phyloP scores from a whole-genome alignment of 2,797 vertebrate genomes.

The Microhierax caerulescens region DNA sequence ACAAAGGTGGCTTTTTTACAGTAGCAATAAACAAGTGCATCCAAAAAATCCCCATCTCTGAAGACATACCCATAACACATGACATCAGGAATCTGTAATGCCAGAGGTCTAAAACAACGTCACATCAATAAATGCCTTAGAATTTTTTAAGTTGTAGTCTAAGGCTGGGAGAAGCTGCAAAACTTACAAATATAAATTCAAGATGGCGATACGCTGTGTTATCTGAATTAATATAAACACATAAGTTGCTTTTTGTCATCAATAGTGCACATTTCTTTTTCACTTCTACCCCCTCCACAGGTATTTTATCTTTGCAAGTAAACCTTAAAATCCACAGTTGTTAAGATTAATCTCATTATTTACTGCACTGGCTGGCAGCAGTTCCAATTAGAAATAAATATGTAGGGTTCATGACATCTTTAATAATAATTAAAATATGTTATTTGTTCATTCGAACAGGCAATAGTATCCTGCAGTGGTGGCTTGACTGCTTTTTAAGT shows the following conservation, averaged over 20 bases:
- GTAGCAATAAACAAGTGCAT: not conserved
- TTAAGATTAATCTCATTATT: conserved; percentile 11
- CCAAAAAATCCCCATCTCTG: not conserved
- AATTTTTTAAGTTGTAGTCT: not conserved
- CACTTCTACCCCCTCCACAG: not conserved
- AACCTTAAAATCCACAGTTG: conserved; percentile 2
- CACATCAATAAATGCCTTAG: not conserved
- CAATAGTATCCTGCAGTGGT: not conserved
- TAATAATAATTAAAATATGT: not conserved
- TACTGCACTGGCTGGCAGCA: not conserved
- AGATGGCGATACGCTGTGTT: not conserved
- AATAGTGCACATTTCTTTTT: not conserved
- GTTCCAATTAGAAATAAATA: not conserved
- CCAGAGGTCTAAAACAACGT: not conserved
- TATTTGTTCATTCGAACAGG: not conserved
- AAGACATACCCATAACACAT: accelerated
- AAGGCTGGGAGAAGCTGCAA: not conserved
- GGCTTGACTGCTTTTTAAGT: not conserved
- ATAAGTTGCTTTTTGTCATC: not conserved
- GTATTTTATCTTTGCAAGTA: conserved; percentile 17
- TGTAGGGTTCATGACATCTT: not conserved
- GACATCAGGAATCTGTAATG: not conserved
- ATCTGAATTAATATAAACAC: not conserved
- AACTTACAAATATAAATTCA: not conserved
- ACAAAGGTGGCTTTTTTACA: not conserved